A percentile compares a stretch with the other conserved stretches of the same genome.
phyloP scores from a whole-genome alignment of 30 jellyfish, hydroid and myxozoan genomes.

The Pelagia noctiluca region DNA sequence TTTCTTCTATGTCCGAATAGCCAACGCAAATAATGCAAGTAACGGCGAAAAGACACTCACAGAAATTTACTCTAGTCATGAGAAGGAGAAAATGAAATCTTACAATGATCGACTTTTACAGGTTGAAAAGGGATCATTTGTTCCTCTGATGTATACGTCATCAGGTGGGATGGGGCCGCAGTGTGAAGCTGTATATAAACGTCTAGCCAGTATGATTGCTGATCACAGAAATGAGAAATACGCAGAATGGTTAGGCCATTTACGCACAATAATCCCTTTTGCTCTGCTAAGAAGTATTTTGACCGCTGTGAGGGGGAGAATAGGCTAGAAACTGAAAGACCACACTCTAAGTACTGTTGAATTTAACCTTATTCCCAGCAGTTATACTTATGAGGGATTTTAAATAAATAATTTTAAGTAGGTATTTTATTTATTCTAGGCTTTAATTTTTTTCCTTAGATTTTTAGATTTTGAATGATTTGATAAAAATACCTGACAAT shows the following conservation, averaged over 20 bases:
- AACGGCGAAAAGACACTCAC: neutral
- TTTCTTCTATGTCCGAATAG: neutral
- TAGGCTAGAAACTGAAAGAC: neutral
- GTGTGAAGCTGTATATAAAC: neutral
- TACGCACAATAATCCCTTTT: too few relatives aligned
- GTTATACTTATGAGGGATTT: too few relatives aligned
- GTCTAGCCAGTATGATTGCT: slow-evolving; percentile 6
- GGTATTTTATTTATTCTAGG: too few relatives aligned
- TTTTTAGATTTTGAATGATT: too few relatives aligned
- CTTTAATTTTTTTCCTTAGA: too few relatives aligned
- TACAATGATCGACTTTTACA: neutral
- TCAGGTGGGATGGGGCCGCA: slow-evolving; percentile 5
- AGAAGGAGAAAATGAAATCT: slow-evolving; percentile 2
- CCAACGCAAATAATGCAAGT: slow-evolving; percentile 1
- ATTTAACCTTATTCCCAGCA: too few relatives aligned
- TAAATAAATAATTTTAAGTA: too few relatives aligned
- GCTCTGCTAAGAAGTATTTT: too few relatives aligned
- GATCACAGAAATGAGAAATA: slow-evolving; percentile 2
- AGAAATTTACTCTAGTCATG: neutral
- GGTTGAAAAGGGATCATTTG: slow-evolving; percentile 1
- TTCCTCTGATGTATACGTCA: neutral
- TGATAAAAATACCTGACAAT: too few relatives aligned
- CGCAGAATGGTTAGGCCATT: too few relatives aligned
- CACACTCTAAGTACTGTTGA: too few relatives aligned
- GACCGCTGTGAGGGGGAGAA: slow-evolving; percentile 4